A percentile compares a stretch with the other conserved stretches of the same genome.
Evolutionary conservation across 2,797 vertebrate species (phyloP).

Genomic region (Falco rusticolus): DNA sequence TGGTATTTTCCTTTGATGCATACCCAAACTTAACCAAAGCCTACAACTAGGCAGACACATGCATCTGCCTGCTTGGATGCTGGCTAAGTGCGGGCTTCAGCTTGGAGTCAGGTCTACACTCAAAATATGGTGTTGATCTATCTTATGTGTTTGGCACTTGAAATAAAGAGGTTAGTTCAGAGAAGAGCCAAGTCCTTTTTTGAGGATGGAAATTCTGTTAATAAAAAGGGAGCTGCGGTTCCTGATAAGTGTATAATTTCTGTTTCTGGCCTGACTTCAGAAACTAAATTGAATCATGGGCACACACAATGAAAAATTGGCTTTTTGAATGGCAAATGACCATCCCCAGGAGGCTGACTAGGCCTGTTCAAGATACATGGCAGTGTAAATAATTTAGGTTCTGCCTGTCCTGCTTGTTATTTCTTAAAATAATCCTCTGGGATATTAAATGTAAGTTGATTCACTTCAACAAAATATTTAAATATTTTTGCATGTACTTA

Average conservation of each 20-base stretch:
- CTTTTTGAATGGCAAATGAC: background rate
- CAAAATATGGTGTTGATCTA: background rate
- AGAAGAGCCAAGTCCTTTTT: background rate
- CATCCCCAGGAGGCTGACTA: background rate
- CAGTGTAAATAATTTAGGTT: slow-evolving; percentile 60
- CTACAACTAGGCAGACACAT: background rate
- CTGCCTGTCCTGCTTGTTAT: slow-evolving; percentile 11
- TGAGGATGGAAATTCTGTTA: background rate
- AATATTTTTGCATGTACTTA: slow-evolving; percentile 40
- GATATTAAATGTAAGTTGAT: slow-evolving; percentile 36
- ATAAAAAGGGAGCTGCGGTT: background rate
- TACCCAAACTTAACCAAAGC: background rate
- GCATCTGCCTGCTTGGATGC: background rate
- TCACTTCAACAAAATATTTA: slow-evolving; percentile 37
- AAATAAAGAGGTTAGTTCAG: background rate
- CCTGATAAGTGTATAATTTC: background rate
- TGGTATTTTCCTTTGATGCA: background rate
- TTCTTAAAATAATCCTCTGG: slow-evolving; percentile 55
- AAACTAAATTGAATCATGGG: background rate
- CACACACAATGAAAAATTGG: background rate
- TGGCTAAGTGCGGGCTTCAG: background rate
- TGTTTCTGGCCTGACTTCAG: background rate
- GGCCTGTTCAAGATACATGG: background rate
- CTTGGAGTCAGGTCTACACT: background rate
- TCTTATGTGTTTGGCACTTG: background rate